Conservation (phyloP, 2,797 vertebrate genomes). For the Cossypha polioptera region DNA sequence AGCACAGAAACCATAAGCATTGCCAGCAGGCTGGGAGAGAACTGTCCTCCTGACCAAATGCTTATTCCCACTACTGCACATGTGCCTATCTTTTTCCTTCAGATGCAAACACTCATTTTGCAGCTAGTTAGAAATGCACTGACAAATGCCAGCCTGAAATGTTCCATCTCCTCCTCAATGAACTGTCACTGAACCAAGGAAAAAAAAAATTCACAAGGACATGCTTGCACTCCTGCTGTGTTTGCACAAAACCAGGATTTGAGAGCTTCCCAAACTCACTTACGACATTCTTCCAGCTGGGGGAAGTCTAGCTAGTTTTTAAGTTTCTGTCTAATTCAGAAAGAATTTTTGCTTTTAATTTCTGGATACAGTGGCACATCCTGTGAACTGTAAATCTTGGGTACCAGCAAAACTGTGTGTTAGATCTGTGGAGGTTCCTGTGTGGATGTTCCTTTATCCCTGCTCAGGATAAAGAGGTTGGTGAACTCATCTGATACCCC, state of each 20-base stretch:
- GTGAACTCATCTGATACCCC: not conserved
- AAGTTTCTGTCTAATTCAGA: not conserved
- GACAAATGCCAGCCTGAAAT: not conserved
- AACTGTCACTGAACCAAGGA: not conserved
- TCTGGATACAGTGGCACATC: not conserved
- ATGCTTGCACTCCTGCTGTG: not conserved
- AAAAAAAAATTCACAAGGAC: not conserved
- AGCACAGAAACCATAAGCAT: not conserved
- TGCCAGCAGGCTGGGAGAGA: not conserved
- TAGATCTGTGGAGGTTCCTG: not conserved
- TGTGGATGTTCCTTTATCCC: no score
- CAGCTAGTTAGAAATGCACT: slow-evolving; percentile 16
- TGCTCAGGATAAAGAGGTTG: not conserved
- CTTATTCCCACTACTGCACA: not conserved
- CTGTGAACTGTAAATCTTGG: not conserved
- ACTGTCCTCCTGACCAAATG: not conserved
- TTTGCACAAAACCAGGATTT: not conserved
- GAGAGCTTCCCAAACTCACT: not conserved
- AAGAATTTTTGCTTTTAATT: not conserved
- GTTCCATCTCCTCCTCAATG: not conserved
- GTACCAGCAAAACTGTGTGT: not conserved
- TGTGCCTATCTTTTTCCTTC: not conserved
- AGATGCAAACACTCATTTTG: not conserved
- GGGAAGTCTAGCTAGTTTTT: not conserved
- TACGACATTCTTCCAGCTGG: not conserved